Base-by-base conservation (phyloP, 1,140 invertebrate genomes). In the Neuroterus valhalla region DNA sequence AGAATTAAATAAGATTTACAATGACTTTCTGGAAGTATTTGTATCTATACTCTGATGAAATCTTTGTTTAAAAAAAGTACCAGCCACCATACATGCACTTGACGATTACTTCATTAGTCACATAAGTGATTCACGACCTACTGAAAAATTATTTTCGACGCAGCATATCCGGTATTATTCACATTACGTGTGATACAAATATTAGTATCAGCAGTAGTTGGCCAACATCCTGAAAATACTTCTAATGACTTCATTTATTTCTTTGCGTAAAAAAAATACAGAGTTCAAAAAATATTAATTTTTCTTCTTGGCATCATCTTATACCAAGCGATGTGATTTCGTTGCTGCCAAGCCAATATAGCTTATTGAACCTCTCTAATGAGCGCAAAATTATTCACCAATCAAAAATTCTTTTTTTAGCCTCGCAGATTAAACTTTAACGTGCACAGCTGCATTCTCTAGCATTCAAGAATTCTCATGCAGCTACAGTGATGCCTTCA, bases 41-140 rank as follows among this genome's bases (percentile, higher is more conserved):
- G n/a, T n/a, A n/a, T n/a, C n/a, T n/a, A n/a, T n/a, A 38, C 31
- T 38, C 31, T 38, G 8, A 38, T 38, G 5, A 38, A 5, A 5
- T 38, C 10, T 38, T 8, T 38, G 31, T 0, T 38, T 38, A 10
- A 38, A 38, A 10, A 26, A 38, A 38, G 10, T 10, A 38, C 31
- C 31, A 38, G 31, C 31, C 31, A 38, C n/a, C n/a, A 21, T 50
- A 21, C 55, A 62, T 62, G 55, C 55, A 62, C 31, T 62, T 23
- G 3, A 14, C 26, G 55, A 62, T 62, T 62, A 21, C 19, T 50
- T 50, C 3, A 50, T 50, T 21, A 21, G 21, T 19, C 48, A 50
- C 21, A 19, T 50, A 10, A 50, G 10, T 62, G 15, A 62, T 62
- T 62, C 2, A 4, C 15, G 21, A 62, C n/a, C 3, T 62, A 23